Percentiles rank a stretch among this genome's conserved stretches.
Evolutionary conservation across 2,888 invertebrate genomes (phyloP).

Genomic region (Drosophila nr. perissopoda): DNA sequence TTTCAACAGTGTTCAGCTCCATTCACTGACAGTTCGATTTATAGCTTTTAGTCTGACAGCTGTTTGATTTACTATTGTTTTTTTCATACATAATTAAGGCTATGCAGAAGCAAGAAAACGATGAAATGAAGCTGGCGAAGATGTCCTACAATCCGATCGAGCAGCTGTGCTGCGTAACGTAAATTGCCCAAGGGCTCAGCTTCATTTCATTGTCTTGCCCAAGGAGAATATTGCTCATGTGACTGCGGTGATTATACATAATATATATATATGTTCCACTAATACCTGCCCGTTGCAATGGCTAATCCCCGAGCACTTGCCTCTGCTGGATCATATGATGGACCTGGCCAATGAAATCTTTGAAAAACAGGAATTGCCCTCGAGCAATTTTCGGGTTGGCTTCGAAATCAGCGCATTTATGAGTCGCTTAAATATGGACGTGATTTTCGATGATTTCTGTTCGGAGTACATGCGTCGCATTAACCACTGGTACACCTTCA

Average conservation of each 20-base stretch:
- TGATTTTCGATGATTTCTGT: conserved; percentile 40
- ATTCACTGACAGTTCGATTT: not conserved
- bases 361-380: conserved; percentile 5
- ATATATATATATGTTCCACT: not conserved
- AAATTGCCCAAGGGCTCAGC: conserved; percentile 26
- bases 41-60: too few species aligned
- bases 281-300: not conserved
- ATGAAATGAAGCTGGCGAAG: conserved; percentile 13
- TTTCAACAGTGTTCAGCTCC: conserved; percentile 9
- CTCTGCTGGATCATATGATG: conserved; percentile 36
- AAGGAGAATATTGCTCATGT: conserved; percentile 31
- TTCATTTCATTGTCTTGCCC: conserved; percentile 42
- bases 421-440: conserved; percentile 48
- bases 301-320: conserved; percentile 25
- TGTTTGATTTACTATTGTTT: not conserved
- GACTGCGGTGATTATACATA: conserved; percentile 9
- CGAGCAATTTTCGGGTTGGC: conserved; percentile 26
- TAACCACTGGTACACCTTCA: conserved; percentile 46
- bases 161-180: conserved; percentile 37
- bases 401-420: conserved; percentile 44
- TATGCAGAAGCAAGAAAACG: not conserved
- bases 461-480: conserved; percentile 20
- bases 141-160: conserved; percentile 28
- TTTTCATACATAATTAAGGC: not conserved
- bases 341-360: conserved; percentile 24